Base-by-base conservation (phyloP, 2,888 invertebrate genomes). In the Oxytorus armatus region DNA sequence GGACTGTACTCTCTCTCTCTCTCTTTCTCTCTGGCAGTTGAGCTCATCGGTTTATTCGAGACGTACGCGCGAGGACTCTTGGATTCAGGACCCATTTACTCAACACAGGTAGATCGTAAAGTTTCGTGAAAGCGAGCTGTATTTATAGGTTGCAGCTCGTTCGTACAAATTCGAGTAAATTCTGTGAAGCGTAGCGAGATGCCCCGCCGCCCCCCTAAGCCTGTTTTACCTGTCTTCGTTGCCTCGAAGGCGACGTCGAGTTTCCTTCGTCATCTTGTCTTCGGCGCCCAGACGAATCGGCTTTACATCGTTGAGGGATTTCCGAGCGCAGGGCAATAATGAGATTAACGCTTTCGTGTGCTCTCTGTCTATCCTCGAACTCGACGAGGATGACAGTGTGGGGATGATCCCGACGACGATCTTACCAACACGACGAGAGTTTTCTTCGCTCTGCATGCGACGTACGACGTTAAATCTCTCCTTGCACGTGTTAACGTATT, bases 221-320 rank as follows among this genome's bases (percentile, higher is more conserved):
- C 84, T 85, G 86, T 86, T 86, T 86, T 81, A 77, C 83, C 82
- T 82, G 86, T 86, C 86, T 75, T 55, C 77, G 77, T 42, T 74
- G 79, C n/a, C 79, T 83, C 68, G 1, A 10, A 83, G 79, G 39
- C 57, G 59, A 55, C 39, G 47, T 55, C 53, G 74, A 59, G 49
- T 59, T 61, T 63, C n/a, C 51, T 51, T 57, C 49, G 8, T 57
- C 72, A 23, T 65, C 57, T 39, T 68, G 68, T 14, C 65, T 36
- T 70, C 18, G 18, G 36, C 49, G 44, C 59, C 65, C 57, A 65
- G 57, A 51, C 74, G 76, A 81, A 86, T 86, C 81, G 79, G 86
- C 83, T 87, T 74, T 87, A 85, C 83, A 82, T 83, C 72, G 63
- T 72, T n/a, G 63, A 47, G 59, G 77, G 75, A 81, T 82, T 85